These are phyloP conservation scores for Acropternis orthonyx DNA, from an alignment of 2,797 vertebrate species.

Conservation along the genomic window DNA sequence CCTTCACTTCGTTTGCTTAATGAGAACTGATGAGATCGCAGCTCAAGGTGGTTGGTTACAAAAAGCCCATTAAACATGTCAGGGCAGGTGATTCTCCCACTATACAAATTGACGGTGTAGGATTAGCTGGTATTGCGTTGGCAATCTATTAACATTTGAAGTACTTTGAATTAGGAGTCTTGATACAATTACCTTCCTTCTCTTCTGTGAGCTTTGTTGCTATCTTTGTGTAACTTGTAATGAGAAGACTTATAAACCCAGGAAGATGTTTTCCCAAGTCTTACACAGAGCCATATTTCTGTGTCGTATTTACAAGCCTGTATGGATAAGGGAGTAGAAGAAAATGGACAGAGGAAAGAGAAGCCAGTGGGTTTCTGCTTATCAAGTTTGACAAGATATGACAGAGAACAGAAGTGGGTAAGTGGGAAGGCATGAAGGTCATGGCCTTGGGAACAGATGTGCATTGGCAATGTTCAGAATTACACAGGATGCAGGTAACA, in stretches of 20 bases:
- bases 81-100: conserved; percentile 44
- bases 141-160: conserved; percentile 69
- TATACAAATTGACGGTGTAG: conserved; percentile 54
- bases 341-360: neutral
- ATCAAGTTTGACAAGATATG: neutral
- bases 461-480: neutral
- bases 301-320: neutral
- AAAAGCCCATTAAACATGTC: conserved; percentile 64
- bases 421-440: neutral
- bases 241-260: conserved; percentile 28
- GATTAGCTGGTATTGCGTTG: conserved; percentile 39
- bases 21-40: neutral
- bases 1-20: conserved; percentile 12
- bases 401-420: neutral
- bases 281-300: neutral
- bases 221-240: neutral
- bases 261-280: neutral
- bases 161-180: conserved; percentile 46
- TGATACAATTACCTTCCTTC: conserved; percentile 43
- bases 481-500: neutral
- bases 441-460: neutral
- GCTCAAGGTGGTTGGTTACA: conserved; percentile 48
- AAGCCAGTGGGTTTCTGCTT: neutral
- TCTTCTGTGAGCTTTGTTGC: conserved; percentile 28
- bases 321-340: neutral